Evolutionary conservation across 2,888 invertebrate genomes (phyloP), one percentile per base, ranked within the genome.

Genomic region (Sicus ferrugineus): DNA sequence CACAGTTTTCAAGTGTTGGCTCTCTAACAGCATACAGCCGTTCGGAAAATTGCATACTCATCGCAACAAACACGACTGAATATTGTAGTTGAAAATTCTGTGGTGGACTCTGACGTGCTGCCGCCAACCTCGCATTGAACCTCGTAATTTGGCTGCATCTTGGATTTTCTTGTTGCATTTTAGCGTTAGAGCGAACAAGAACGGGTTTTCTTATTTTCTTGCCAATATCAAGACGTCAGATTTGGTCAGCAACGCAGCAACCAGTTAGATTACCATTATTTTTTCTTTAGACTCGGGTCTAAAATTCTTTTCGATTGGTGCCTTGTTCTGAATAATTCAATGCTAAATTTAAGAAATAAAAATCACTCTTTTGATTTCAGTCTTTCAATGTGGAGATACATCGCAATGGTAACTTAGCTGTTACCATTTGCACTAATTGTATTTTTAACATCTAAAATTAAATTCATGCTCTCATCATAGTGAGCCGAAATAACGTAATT

Each of bases 271-370:
- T 38, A 16, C 5, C 30, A 5, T 48, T 61, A 48, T 26, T 7
- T 21, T 30, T 5, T 5, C 30, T 28, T 50, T 58, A 28, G 34
- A 31, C 42, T 58, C 59, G 14, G 54, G 59, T 46, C 23, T n/a
- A 5, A 50, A 66, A 48, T 54, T 42, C 56, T 54, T 66, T 28
- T 42, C n/a, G n/a, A 28, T 16, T 66, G 26, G 16, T 56, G 30
- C 58, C 54, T 66, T 56, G 66, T 38, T 66, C 66, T 58, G 58
- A 42, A 58, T 66, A 19, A 26, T 26, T 66, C 66, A 66, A 56
- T 54, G 66, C 54, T 56, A 54, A 50, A 19, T 21, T 54, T 42
- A 48, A 7, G 6, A n/a, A 21, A 2, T 46, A 19, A 0, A 28
- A 28, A n/a, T 23, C n/a, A 34, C 5, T 61, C 42, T 30, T 28